phyloP scores from a whole-genome alignment of 2,888 invertebrate genomes.

The Zele albiditarsus region DNA sequence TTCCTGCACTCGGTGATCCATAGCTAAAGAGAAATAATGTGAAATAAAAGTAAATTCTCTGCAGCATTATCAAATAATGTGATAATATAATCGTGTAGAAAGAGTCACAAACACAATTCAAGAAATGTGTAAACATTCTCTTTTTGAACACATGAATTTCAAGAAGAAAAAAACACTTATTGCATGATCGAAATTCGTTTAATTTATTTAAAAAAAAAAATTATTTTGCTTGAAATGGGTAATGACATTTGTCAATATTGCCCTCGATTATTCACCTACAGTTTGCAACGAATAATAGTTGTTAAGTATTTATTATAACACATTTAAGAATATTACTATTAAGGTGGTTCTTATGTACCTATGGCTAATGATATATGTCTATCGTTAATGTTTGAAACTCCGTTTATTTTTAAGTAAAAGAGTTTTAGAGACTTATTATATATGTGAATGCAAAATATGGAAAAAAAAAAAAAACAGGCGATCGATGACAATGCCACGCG shows the following conservation, averaged over 20 bases:
- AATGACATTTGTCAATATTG: conserved; percentile 41
- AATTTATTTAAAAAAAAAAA: conserved; percentile 45
- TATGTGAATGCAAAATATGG: neutral
- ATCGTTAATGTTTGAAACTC: conserved; percentile 30
- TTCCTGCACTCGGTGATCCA: conserved; percentile 24
- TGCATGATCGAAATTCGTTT: conserved; percentile 40
- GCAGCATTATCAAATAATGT: conserved; percentile 53
- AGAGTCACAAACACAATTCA: conserved; percentile 19
- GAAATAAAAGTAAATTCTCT: conserved; percentile 16
- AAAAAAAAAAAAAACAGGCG: conserved; percentile 39
- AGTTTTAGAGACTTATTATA: conserved; percentile 21
- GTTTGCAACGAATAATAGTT: conserved; percentile 56
- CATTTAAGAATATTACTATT: conserved; percentile 52
- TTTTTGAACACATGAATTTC: neutral
- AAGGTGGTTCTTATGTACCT: conserved; percentile 51
- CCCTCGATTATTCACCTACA: conserved; percentile 50
- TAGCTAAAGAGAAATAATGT: conserved; percentile 8
- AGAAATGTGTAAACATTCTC: conserved; percentile 33
- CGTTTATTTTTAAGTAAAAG: conserved; percentile 39
- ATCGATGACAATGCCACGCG: conserved; percentile 61
- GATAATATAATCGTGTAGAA: conserved; percentile 52
- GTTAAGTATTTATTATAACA: conserved; percentile 53
- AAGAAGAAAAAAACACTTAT: conserved; percentile 39
- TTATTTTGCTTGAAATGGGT: conserved; percentile 21
- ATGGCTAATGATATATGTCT: conserved; percentile 50